Conservation (phyloP, 2,797 vertebrate genomes). For the Diplodus puntazzo region DNA sequence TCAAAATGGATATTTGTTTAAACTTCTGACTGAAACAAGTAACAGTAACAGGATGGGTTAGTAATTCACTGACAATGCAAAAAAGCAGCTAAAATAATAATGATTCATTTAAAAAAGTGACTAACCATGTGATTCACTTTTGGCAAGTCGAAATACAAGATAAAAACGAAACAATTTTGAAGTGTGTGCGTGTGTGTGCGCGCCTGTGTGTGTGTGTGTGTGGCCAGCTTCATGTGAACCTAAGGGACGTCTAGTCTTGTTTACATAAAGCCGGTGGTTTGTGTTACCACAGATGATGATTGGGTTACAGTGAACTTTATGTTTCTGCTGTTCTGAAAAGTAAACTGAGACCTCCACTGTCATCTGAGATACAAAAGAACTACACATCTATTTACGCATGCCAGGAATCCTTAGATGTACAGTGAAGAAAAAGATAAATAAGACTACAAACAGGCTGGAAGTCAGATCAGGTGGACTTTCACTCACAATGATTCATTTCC, state of each 20-base stretch:
- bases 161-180: not conserved
- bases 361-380: slow-evolving; percentile 34
- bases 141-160: not conserved
- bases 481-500: slow-evolving; percentile 9
- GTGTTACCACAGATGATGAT: slow-evolving; percentile 41
- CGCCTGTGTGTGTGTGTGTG: slow-evolving; percentile 1
- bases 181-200: not conserved
- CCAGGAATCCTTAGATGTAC: not conserved
- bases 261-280: slow-evolving; percentile 60
- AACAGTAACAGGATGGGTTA: not conserved
- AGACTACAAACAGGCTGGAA: not conserved
- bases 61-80: not conserved
- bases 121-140: slow-evolving; percentile 5
- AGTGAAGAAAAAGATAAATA: not conserved
- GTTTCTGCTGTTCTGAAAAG: slow-evolving; percentile 21
- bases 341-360: slow-evolving; percentile 18
- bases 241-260: slow-evolving; percentile 37
- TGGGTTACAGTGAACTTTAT: slow-evolving; percentile 60
- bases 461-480: slow-evolving; percentile 4
- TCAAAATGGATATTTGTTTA: not conserved
- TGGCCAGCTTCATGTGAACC: not conserved
- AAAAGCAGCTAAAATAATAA: not conserved
- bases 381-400: slow-evolving; percentile 7
- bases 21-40: not conserved
- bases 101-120: not conserved